A percentile compares a stretch with the other conserved stretches of the same genome.
These are phyloP conservation scores for Eublepharis macularius DNA, from an alignment of 2,113 vertebrate genomes.

Conservation along the genomic window DNA sequence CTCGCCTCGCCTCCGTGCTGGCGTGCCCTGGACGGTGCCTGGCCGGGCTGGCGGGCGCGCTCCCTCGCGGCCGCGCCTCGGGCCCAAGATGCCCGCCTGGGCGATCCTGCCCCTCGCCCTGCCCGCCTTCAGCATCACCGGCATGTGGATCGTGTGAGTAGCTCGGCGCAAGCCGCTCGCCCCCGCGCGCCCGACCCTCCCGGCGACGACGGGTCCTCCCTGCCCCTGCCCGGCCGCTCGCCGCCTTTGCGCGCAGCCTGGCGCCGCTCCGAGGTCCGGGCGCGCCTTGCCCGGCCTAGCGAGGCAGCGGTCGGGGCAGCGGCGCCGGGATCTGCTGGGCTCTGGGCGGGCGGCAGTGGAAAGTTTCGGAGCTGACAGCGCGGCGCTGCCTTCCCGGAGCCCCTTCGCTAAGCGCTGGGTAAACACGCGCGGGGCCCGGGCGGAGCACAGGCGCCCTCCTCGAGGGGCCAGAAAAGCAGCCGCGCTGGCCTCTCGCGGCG, in stretches of 20 bases:
- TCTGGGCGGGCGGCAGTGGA: neutral
- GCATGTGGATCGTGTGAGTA: conserved; percentile 88
- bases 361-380: neutral
- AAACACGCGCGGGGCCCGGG: no score
- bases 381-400: no score
- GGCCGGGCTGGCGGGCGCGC: neutral
- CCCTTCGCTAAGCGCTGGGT: no score
- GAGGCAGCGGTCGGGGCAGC: no score
- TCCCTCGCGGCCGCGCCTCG: conserved; percentile 19
- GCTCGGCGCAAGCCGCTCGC: neutral
- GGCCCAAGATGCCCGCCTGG: conserved; percentile 79
- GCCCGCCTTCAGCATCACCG: conserved; percentile 83
- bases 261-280: neutral
- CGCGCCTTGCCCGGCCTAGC: neutral
- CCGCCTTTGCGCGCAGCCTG: neutral
- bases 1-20: neutral
- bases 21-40: conserved; percentile 34
- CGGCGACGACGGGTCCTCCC: neutral
- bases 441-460: no score
- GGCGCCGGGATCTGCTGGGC: neutral
- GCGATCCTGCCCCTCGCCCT: conserved; percentile 81
- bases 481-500: no score
- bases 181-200: no score
- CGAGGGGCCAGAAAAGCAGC: no score
- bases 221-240: neutral